Base-by-base conservation (phyloP, 1,140 invertebrate species). In the Zophobas atratus region DNA sequence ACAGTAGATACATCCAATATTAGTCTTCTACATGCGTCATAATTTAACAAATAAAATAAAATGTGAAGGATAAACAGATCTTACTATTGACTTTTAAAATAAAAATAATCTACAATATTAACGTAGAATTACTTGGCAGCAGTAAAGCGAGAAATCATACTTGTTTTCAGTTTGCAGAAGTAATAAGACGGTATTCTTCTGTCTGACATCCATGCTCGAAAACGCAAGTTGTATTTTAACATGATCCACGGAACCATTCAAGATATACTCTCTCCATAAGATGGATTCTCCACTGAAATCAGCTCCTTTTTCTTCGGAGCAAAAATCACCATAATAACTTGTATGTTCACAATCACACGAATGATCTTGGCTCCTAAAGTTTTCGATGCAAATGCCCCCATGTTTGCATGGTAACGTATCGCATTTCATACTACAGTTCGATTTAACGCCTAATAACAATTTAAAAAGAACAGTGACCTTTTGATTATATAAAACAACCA, bases 331-430 rank as follows among this genome's bases (percentile, higher is more conserved):
- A 81, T 95, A 94, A 84, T 96, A 97, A 70, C 94, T 97, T 2
- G 95, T 98, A 32, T 93, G 89, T 76, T 96, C 93, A 83, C 97
- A 98, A 80, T 97, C 93, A 85, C 97, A 98, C 2, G 92, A 92
- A 76, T 93, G 94, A 79, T 94, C 90, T 70, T 94, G 93, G 67
- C 93, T 92, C n/a, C 92, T 91, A 85, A 97, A 98, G 85, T 96
- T 93, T 86, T 98, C 96, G 4, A 94, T 93, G 83, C 97, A 98
- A 32, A 93, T 90, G 0, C 96, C 96, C 3, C 93, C 91, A 86
- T 98, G 95, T 82, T 95, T 93, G 84, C 97, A 98, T 0, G 96
- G 96, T 67, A 93, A 90, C 0, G 91, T 90, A 78, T 96, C 94
- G 84, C 96, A 98, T 82, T 95, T 94, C 92, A 96, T 96, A 79